phyloP scores from a whole-genome alignment of 2,888 invertebrate genomes.

The Leucophenga maculata region DNA sequence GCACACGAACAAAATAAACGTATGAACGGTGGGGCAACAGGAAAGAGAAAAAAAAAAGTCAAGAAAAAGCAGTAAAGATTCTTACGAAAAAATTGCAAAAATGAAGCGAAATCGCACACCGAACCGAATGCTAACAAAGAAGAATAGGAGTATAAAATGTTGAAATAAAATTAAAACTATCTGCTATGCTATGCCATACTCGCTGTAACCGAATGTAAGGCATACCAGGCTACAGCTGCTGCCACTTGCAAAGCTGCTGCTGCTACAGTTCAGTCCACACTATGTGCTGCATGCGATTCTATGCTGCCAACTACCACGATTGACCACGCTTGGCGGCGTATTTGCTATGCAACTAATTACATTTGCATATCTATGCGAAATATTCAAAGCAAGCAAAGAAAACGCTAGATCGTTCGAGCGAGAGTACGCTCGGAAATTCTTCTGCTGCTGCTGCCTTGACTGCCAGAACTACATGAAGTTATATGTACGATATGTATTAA shows the following conservation, averaged over 20 bases:
- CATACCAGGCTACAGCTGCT: constrained; percentile 49
- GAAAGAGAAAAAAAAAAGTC: constrained; percentile 20
- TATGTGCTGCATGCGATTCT: not conserved
- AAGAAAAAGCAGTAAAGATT: constrained; percentile 7
- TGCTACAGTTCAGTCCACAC: not conserved
- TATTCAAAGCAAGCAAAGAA: constrained; percentile 34
- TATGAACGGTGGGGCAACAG: constrained; percentile 48
- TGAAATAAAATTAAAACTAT: constrained; percentile 61
- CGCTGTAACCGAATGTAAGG: not conserved
- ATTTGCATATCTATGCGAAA: constrained; percentile 54
- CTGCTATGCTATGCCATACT: constrained; percentile 40
- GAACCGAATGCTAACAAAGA: constrained; percentile 31
- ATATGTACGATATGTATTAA: not conserved
- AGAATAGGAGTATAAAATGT: constrained; percentile 49
- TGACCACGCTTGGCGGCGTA: constrained; percentile 31
- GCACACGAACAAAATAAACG: constrained; percentile 35
- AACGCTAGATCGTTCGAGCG: constrained; percentile 21
- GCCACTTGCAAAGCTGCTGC: not conserved
- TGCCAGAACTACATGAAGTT: too few relatives aligned
- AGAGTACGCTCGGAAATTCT: constrained; percentile 7
- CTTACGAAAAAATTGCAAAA: constrained; percentile 36
- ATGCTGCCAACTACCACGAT: constrained; percentile 8
- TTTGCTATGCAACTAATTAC: constrained; percentile 63
- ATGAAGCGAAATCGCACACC: constrained; percentile 32
- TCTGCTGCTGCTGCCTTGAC: not conserved